Base-by-base conservation (phyloP, 37 sponge, comb jelly and placozoan species). In the Beroe ovata region DNA sequence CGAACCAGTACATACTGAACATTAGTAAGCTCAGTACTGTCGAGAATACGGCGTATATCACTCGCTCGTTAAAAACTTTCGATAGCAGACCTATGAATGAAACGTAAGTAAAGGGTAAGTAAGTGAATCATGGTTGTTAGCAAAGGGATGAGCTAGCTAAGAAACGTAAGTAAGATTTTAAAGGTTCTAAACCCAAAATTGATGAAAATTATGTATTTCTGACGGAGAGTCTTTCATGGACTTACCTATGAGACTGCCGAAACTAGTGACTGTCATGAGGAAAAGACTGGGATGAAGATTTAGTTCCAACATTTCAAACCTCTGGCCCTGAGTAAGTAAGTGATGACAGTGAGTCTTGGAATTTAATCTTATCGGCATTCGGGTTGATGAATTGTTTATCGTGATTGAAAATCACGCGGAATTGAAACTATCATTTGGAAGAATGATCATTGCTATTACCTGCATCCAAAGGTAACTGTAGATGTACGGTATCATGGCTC, bases 401-500 rank as follows among this genome's bases (percentile, higher is more conserved):
- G 6, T 11, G 54, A 16, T 6, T 47, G 54, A 11, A 16, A 47
- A 47, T 47, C 6, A 11, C 11, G 54, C 11, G 11, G 6, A 16
- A 47, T 6, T 47, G 54, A 16, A 47, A 11, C 11, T 47, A 47
- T 16, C 11, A 47, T 6, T 11, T 47, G 6, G 6, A 47, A 47
- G 6, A 47, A 11, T 16, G 54, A 47, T 6, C 11, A 47, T 6
- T 16, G 11, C 11, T 6, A 11, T 47, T 4, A 66, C 69, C 33
- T 66, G 33, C 69, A 66, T 66, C 69, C 69, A 66, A 6, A 66
- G 69, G 36, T 66, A 66, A 37, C 69, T 66, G 36, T 66, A 66
- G 69, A 66, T 66, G 36, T 66, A 66, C 8, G 69, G 69, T 19
- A 66, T 66, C 69, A 66, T 66, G 30, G 69, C 69, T 6, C 69